Evolutionary conservation across 2,113 vertebrate genomes (phyloP).

Genomic region (Oenanthe melanoleuca): DNA sequence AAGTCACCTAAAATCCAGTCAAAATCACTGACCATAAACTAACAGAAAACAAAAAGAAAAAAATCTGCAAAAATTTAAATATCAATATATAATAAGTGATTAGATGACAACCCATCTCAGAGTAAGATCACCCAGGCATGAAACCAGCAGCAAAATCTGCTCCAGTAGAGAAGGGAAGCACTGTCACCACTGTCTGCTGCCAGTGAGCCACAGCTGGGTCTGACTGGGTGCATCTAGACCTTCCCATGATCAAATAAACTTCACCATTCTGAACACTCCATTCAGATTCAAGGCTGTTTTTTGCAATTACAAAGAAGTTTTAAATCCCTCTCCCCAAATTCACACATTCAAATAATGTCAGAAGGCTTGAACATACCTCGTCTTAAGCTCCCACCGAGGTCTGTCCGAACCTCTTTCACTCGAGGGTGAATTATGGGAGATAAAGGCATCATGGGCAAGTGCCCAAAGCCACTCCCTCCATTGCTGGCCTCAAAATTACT

Average conservation of each 20-base stretch:
- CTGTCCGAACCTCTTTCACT: conserved; percentile 92
- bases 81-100: neutral
- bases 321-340: neutral
- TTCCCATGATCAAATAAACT: neutral
- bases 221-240: neutral
- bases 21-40: neutral
- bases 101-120: neutral
- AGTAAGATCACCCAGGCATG: neutral
- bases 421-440: conserved; percentile 96
- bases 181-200: neutral
- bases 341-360: neutral
- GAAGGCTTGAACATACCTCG: conserved; percentile 73
- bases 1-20: neutral
- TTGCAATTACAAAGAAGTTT: neutral
- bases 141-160: neutral
- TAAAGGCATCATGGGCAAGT: conserved; percentile 88
- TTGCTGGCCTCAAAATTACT: conserved; percentile 87
- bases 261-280: neutral
- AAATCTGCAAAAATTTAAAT: neutral
- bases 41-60: neutral
- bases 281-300: neutral
- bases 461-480: conserved; percentile 75
- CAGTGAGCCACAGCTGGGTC: neutral
- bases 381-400: conserved; percentile 83
- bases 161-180: neutral